phyloP scores from a whole-genome alignment of 2,888 invertebrate genomes.

The Orchesellides sinensis region DNA sequence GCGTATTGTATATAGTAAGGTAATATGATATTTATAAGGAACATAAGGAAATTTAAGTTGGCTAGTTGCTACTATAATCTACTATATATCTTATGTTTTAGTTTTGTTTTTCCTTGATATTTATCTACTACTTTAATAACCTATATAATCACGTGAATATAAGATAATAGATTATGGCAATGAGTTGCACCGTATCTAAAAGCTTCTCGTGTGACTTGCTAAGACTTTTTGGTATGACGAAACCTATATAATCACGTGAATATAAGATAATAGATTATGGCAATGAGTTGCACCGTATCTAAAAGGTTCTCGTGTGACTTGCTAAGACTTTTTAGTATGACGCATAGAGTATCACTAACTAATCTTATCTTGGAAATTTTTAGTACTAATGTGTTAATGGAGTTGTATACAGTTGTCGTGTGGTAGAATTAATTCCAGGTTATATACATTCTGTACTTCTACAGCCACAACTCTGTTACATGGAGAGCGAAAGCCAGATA shows the following conservation, averaged over 20 bases:
- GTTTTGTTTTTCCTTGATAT: neutral
- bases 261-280: neutral
- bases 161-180: neutral
- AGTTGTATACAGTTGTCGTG: conserved; percentile 27
- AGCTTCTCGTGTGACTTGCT: neutral
- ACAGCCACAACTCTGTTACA: too few species aligned
- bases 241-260: too few species aligned
- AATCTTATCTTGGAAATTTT: conserved; percentile 1
- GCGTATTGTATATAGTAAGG: too few species aligned
- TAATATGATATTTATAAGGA: too few species aligned
- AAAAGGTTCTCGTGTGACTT: conserved; percentile 4
- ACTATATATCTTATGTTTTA: too few species aligned
- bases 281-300: neutral
- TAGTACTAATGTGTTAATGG: conserved; percentile 29
- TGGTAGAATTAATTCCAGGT: conserved; percentile 43
- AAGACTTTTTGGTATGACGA: conserved; percentile 17
- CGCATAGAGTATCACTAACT: neutral
- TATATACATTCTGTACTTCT: too few species aligned
- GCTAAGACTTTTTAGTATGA: conserved; percentile 10
- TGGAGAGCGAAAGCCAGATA: too few species aligned
- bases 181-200: neutral
- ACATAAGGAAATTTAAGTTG: too few species aligned
- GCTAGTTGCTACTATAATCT: too few species aligned
- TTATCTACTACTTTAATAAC: too few species aligned
- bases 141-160: too few species aligned